Percentiles rank a stretch among this genome's conserved stretches.
These are phyloP conservation scores for Uloborus diversus DNA, from an alignment of 1,140 invertebrate species.

Conservation along the genomic window DNA sequence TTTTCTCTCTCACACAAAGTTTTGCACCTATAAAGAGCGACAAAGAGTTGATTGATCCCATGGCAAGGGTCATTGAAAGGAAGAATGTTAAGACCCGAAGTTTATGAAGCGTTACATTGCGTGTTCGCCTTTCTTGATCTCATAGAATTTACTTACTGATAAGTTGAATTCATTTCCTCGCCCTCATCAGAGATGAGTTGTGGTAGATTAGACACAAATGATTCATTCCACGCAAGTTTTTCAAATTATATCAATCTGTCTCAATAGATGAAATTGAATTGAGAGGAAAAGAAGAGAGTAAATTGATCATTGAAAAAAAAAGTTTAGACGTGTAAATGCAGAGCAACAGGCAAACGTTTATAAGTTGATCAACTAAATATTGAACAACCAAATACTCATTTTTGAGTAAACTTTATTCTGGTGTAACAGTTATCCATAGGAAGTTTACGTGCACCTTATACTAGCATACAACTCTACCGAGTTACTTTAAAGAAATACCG, in stretches of 20 bases:
- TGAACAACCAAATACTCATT: too few species aligned
- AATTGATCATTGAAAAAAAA: neutral
- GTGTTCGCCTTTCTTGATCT: neutral
- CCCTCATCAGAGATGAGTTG: neutral
- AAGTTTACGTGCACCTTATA: too few species aligned
- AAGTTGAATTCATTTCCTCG: neutral
- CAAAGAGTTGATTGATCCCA: neutral
- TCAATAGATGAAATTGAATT: neutral
- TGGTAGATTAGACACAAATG: neutral
- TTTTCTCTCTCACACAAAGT: neutral
- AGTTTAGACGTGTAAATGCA: too few species aligned
- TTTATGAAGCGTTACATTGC: slow-evolving; percentile 18
- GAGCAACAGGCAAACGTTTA: too few species aligned
- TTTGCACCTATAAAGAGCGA: neutral
- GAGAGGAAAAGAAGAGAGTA: neutral
- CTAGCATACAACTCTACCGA: too few species aligned
- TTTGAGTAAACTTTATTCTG: too few species aligned
- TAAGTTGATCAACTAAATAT: too few species aligned
- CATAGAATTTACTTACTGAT: too few species aligned
- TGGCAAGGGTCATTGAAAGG: slow-evolving; percentile 17
- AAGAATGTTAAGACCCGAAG: neutral
- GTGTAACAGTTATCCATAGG: too few species aligned
- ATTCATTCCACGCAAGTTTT: neutral
- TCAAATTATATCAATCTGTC: neutral
- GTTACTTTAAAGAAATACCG: too few species aligned